phyloP scores from a whole-genome alignment of 2,888 invertebrate genomes.

The Acleris sparsana region DNA sequence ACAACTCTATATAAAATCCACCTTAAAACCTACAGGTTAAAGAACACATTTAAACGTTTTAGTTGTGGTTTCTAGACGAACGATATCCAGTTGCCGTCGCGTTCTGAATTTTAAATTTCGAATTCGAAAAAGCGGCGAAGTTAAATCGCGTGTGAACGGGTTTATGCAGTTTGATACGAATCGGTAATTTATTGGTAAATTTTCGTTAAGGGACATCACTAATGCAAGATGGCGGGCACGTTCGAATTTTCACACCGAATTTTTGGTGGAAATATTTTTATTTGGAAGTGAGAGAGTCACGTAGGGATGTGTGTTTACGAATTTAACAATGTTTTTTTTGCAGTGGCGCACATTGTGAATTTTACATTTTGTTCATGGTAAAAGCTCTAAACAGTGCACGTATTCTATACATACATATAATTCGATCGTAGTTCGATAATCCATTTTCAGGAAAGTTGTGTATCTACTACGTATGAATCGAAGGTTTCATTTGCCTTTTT shows the following conservation, averaged over 20 bases:
- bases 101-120: constrained; percentile 72
- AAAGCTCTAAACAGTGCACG: no score
- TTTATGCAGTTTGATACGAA: constrained; percentile 70
- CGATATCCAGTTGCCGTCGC: constrained; percentile 67
- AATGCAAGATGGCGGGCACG: constrained; percentile 60
- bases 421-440: no score
- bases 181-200: constrained; percentile 67
- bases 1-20: constrained; percentile 37
- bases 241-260: constrained; percentile 60
- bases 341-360: no score
- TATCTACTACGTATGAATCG: no score
- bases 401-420: no score
- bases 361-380: no score
- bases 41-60: constrained; percentile 35
- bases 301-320: constrained; percentile 1
- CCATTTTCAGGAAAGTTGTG: no score
- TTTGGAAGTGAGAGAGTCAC: constrained; percentile 27
- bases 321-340: no score
- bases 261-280: constrained; percentile 52
- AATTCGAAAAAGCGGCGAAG: constrained; percentile 68
- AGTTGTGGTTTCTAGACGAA: constrained; percentile 53
- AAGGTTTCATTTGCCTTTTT: no score
- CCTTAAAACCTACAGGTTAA: constrained; percentile 37
- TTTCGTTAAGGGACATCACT: constrained; percentile 61
- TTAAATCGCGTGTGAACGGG: constrained; percentile 72